These are phyloP conservation scores for Nymphalis io DNA, from an alignment of 1,140 invertebrate genomes.

Conservation along the genomic window DNA sequence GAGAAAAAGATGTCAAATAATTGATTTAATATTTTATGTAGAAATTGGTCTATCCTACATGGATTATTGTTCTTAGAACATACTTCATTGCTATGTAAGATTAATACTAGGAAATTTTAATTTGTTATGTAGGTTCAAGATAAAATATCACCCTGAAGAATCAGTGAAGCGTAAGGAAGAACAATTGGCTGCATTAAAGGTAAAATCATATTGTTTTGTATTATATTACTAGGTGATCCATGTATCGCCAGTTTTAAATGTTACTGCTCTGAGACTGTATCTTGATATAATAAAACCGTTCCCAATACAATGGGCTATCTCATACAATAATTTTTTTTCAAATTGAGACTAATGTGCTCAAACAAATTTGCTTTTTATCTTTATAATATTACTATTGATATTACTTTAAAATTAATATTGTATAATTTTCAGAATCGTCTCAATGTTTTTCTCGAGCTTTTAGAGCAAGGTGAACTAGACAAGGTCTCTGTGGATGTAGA, in stretches of 20 bases:
- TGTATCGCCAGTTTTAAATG: too few species aligned
- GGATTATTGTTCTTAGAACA: conserved; percentile 6
- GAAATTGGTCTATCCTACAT: conserved; percentile 43
- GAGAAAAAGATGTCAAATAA: neutral
- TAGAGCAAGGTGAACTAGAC: conserved; percentile 88
- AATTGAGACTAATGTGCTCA: too few species aligned
- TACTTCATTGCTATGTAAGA: neutral
- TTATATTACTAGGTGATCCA: too few species aligned
- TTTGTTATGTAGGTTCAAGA: conserved; percentile 93
- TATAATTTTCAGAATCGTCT: conserved; percentile 87
- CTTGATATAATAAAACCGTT: too few species aligned
- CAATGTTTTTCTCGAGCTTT: conserved; percentile 93
- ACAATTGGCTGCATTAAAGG: conserved; percentile 90
- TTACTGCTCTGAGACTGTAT: too few species aligned
- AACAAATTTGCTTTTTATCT: too few species aligned
- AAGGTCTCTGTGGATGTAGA: conserved; percentile 92
- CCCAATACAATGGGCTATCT: too few species aligned
- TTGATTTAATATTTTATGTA: conserved; percentile 6
- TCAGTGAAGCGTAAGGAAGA: conserved; percentile 95
- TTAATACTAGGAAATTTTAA: conserved; percentile 1
- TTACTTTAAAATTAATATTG: too few species aligned
- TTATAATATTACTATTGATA: too few species aligned
- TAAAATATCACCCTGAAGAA: conserved; percentile 99
- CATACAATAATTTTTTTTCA: too few species aligned
- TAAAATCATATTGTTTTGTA: conserved; percentile 62